Evolutionary conservation across 2,113 vertebrate genomes (phyloP).

Genomic region (Telmatochromis bifrenatus): DNA sequence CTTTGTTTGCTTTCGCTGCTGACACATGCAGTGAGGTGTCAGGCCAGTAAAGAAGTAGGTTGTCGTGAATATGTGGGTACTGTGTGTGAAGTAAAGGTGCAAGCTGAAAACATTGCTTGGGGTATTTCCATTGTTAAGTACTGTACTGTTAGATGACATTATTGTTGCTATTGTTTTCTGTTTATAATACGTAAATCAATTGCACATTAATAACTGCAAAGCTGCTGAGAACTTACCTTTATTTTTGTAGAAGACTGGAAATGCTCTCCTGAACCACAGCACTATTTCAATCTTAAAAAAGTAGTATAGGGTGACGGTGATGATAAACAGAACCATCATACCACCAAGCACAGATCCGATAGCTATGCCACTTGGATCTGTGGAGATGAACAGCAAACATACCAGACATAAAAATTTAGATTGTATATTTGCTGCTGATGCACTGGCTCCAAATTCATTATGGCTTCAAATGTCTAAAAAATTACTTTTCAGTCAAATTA

Average conservation of each 20-base stretch:
- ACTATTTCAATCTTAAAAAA: constrained; percentile 86
- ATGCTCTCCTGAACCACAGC: constrained; percentile 79
- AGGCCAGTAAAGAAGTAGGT: not conserved
- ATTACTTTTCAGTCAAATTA: not conserved
- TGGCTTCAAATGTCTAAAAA: not conserved
- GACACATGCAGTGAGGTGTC: not conserved
- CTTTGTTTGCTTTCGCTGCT: not conserved
- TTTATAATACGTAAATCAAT: not conserved
- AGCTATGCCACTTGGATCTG: constrained; percentile 69
- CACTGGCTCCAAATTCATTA: not conserved
- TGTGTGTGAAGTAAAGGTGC: not conserved
- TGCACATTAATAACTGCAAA: not conserved
- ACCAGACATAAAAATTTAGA: not conserved
- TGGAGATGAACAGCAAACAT: not conserved
- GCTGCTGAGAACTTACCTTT: constrained; percentile 69
- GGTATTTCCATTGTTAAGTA: not conserved
- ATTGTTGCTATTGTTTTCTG: not conserved
- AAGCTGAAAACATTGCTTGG: not conserved
- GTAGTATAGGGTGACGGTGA: constrained; percentile 66
- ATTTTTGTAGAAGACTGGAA: constrained; percentile 63
- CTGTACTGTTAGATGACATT: not conserved
- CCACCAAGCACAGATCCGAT: constrained; percentile 64
- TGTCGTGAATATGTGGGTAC: not conserved
- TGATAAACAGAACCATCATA: constrained; percentile 60
- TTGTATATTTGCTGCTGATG: not conserved